Conservation (phyloP, 1,140 invertebrate species). For the Procambarus clarkii region DNA sequence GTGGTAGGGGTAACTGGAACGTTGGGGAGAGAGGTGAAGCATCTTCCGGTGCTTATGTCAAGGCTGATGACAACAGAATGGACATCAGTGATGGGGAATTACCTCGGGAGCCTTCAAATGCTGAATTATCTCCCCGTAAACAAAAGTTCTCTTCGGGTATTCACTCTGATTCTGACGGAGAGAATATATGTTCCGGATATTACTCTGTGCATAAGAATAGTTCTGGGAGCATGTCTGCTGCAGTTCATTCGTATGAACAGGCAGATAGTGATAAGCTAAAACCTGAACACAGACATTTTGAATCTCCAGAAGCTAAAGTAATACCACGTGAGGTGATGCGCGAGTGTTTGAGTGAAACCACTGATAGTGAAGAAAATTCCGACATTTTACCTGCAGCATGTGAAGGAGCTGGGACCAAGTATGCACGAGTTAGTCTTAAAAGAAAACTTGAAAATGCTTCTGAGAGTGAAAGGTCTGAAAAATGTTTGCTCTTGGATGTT, state of each 20-base stretch:
- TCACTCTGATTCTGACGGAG: background rate
- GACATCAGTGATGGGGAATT: slow-evolving; percentile 35
- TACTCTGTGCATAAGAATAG: background rate
- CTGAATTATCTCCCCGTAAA: background rate
- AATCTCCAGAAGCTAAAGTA: slow-evolving; percentile 25
- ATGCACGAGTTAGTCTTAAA: slow-evolving; percentile 26
- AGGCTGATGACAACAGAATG: slow-evolving; percentile 12
- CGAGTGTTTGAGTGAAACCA: slow-evolving; percentile 35
- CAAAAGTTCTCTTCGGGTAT: background rate
- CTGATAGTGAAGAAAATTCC: slow-evolving; percentile 40
- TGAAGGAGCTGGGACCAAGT: slow-evolving; percentile 7
- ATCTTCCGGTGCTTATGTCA: background rate
- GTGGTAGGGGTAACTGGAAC: background rate
- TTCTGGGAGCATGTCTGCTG: background rate
- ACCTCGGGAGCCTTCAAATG: background rate
- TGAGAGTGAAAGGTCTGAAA: slow-evolving; percentile 42
- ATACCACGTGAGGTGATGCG: slow-evolving; percentile 13
- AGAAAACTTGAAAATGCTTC: slow-evolving; percentile 55
- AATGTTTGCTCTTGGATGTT: slow-evolving; percentile 47
- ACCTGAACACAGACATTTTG: background rate
- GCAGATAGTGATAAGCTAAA: background rate
- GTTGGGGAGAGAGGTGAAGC: slow-evolving; percentile 2
- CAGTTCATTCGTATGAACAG: slow-evolving; percentile 21
- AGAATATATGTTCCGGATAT: background rate
- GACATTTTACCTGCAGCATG: slow-evolving; percentile 19